A percentile compares a stretch with the other conserved stretches of the same genome.
These are phyloP conservation scores for Merluccius polli DNA, from an alignment of 2,797 vertebrate species.

Conservation along the genomic window DNA sequence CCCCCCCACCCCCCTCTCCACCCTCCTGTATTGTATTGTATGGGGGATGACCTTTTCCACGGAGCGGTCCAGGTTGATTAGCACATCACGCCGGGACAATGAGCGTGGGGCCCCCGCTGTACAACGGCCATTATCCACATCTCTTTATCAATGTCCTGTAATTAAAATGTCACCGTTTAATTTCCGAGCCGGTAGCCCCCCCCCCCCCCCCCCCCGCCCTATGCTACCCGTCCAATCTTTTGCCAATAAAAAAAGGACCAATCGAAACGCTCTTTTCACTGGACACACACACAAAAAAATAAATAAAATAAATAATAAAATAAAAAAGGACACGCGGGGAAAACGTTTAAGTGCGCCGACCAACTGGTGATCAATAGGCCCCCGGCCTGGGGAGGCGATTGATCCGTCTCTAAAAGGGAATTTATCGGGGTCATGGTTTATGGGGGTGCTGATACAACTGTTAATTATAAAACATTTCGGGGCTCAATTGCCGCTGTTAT, in stretches of 20 bases:
- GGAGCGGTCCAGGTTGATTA: conserved; percentile 70
- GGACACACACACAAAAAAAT: conserved; percentile 51
- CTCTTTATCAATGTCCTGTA: conserved; percentile 91
- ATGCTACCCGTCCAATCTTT: too few relatives aligned
- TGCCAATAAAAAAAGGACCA: conserved; percentile 83
- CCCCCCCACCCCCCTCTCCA: conserved; percentile 45
- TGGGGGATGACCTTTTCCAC: conserved; percentile 51
- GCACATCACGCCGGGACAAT: conserved; percentile 61
- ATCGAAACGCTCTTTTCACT: conserved; percentile 85
- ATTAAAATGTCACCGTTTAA: conserved; percentile 97
- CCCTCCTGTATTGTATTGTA: conserved; percentile 9
- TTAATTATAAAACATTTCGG: conserved; percentile 89
- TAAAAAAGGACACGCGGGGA: conserved; percentile 57
- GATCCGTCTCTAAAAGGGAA: conserved; percentile 91
- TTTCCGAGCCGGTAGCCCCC: conserved; percentile 73
- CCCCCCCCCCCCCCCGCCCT: conserved; percentile 72
- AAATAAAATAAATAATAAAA: too few relatives aligned
- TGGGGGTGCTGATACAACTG: conserved; percentile 88
- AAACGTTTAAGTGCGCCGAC: conserved; percentile 71
- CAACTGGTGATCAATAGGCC: conserved; percentile 79
- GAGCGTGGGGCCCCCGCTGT: conserved; percentile 58
- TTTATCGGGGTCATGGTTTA: conserved; percentile 93
- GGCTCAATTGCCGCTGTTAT: conserved; percentile 86
- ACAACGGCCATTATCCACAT: conserved; percentile 68
- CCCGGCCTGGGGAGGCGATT: conserved; percentile 78